Conservation (phyloP, 2,797 vertebrate species). For the Hipposideros larvatus region DNA sequence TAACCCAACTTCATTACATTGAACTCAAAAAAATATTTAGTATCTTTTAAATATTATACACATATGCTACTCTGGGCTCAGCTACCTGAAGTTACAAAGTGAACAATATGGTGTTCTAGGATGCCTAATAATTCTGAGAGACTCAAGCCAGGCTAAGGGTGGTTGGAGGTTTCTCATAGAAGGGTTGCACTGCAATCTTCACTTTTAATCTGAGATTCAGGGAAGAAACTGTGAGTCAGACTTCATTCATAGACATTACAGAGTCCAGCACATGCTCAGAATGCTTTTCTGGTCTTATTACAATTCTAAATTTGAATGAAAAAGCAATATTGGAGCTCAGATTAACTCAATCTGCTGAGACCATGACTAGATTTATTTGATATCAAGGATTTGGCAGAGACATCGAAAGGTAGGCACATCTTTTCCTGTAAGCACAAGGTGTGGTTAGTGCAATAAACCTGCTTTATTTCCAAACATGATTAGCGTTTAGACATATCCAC, state of each 20-base stretch:
- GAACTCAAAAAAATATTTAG: slow-evolving; percentile 5
- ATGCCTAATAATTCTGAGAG: background rate
- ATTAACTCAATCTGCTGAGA: slow-evolving; percentile 39
- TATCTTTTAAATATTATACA: background rate
- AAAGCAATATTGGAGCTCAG: background rate
- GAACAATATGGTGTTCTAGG: background rate
- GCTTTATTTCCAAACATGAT: slow-evolving; percentile 50
- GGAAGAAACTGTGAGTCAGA: background rate
- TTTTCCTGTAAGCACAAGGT: slow-evolving; percentile 56
- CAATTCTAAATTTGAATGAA: background rate
- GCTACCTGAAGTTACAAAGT: background rate
- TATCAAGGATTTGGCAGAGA: slow-evolving; percentile 52
- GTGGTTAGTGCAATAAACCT: slow-evolving; percentile 46
- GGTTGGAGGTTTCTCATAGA: background rate
- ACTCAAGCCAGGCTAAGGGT: background rate
- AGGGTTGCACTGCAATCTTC: background rate
- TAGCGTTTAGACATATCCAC: slow-evolving; percentile 44
- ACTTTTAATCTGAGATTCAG: background rate
- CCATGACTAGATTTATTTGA: slow-evolving; percentile 33
- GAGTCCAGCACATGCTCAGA: background rate
- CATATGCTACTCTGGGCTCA: background rate
- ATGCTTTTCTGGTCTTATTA: background rate
- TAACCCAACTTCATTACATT: slow-evolving; percentile 18
- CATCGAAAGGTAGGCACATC: background rate
- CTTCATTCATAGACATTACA: background rate